These are phyloP conservation scores for Pseudonaja textilis DNA, from an alignment of 2,113 vertebrate genomes.

Conservation along the genomic window DNA sequence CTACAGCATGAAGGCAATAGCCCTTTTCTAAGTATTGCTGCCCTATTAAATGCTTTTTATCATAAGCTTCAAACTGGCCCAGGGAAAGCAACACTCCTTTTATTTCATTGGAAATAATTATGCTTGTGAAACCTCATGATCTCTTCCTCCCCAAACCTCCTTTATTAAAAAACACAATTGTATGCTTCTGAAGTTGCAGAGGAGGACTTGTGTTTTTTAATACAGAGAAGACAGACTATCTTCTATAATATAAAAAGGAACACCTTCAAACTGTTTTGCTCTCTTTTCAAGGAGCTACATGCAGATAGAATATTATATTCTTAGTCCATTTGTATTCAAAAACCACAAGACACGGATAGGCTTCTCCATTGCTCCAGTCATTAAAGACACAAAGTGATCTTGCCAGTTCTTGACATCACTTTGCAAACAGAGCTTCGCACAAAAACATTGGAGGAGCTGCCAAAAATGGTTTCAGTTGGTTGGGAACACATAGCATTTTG, in stretches of 20 bases:
- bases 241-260: neutral
- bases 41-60: neutral
- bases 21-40: neutral
- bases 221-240: neutral
- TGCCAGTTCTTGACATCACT: neutral
- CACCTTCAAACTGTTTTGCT: neutral
- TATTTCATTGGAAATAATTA: neutral
- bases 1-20: neutral
- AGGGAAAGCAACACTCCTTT: neutral
- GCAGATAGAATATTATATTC: neutral
- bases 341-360: slow-evolving; percentile 7
- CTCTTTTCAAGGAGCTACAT: neutral
- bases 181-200: neutral
- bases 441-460: slow-evolving; percentile 41
- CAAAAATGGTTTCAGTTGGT: neutral
- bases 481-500: neutral
- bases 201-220: neutral
- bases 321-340: neutral
- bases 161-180: neutral
- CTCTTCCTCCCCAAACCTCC: too few species aligned
- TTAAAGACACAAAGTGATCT: slow-evolving; percentile 11
- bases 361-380: slow-evolving; percentile 28
- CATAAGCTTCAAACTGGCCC: neutral
- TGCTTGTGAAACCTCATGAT: neutral
- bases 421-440: slow-evolving; percentile 2